Base-by-base conservation (phyloP, 2,797 vertebrate species). In the Cryptoblepharus egeriae region DNA sequence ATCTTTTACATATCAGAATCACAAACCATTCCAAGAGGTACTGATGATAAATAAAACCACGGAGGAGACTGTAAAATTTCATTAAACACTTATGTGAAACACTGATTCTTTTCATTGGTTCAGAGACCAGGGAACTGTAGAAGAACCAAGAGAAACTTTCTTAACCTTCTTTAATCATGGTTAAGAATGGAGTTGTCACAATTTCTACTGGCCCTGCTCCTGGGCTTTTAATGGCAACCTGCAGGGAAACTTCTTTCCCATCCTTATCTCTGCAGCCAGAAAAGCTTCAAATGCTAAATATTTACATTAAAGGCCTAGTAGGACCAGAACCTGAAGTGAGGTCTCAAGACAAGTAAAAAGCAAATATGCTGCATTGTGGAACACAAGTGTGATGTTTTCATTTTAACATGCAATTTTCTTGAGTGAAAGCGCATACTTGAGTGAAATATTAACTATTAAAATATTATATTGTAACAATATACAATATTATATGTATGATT, bases 1-100 rank as follows among this genome's bases (percentile, higher is more conserved):
- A 24, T 67, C 49, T 69, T 71, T 58, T 35, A 79, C 61, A 78
- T 42, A 74, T 24, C 32, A 42, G 22, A 60, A 79, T 79, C 71
- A 74, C 76, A 83, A 73, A 32, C 30, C 24, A 69, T n/a, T 60
- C 30, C 13, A 28, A 64, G 60, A 83, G 32, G 67, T 52, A 28
- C 22, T 77, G 49, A 13, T 45, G 22, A 20, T 69, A 15, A 69
- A 68, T 32, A 30, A 16, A 30, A 79, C 49, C 64, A 49, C 49
- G 20, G 16, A 67, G 39, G 45, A 32, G 65, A 26, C 9, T 72
- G 35, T 28, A 81, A 20, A 65, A 65, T n/a, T n/a, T 52, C 35
- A 52, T 18, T 67, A 67, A 68, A 61, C 3, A 58, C n/a, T 32
- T 32, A 67, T 11, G 9, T 24, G 9, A 24, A 11, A 24, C 55